A percentile compares a stretch with the other conserved stretches of the same genome.
These are phyloP conservation scores for Heliconius congener DNA, from an alignment of 1,140 invertebrate species.

Conservation along the genomic window DNA sequence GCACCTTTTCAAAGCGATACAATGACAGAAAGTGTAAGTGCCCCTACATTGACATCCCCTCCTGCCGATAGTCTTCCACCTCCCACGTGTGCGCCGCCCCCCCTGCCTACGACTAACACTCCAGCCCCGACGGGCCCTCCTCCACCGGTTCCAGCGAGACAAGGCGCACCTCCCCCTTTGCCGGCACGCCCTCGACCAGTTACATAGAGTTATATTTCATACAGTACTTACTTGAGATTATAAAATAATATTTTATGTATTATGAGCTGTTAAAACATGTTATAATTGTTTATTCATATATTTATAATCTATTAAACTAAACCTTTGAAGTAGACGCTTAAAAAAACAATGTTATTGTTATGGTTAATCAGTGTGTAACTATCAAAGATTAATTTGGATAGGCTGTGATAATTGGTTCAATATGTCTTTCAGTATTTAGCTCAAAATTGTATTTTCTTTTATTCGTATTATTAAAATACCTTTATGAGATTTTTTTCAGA, in stretches of 20 bases:
- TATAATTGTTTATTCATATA: constrained; percentile 13
- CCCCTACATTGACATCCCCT: constrained; percentile 51
- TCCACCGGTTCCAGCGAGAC: constrained; percentile 82
- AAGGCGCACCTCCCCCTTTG: constrained; percentile 85
- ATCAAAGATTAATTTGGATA: constrained; percentile 18
- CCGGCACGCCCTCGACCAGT: constrained; percentile 83
- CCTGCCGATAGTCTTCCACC: constrained; percentile 66
- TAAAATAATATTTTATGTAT: constrained; percentile 7
- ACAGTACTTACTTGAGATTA: constrained; percentile 22
- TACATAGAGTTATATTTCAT: constrained; percentile 38
- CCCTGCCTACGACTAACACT: constrained; percentile 82
- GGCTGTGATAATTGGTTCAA: constrained; percentile 26
- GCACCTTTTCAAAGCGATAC: constrained; percentile 76
- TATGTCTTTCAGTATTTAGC: constrained; percentile 21
- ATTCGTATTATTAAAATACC: background rate
- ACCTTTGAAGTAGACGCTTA: background rate
- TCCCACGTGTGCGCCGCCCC: constrained; percentile 83
- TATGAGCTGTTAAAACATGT: constrained; percentile 15
- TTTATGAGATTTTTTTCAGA: background rate
- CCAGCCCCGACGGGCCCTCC: constrained; percentile 82
- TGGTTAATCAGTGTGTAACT: background rate
- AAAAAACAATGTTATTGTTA: background rate
- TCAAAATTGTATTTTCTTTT: background rate
- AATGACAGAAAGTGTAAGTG: constrained; percentile 59
- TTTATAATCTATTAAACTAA: constrained; percentile 7